phyloP scores from a whole-genome alignment of 2,888 invertebrate genomes.

The Alviniconcha strummeri region DNA sequence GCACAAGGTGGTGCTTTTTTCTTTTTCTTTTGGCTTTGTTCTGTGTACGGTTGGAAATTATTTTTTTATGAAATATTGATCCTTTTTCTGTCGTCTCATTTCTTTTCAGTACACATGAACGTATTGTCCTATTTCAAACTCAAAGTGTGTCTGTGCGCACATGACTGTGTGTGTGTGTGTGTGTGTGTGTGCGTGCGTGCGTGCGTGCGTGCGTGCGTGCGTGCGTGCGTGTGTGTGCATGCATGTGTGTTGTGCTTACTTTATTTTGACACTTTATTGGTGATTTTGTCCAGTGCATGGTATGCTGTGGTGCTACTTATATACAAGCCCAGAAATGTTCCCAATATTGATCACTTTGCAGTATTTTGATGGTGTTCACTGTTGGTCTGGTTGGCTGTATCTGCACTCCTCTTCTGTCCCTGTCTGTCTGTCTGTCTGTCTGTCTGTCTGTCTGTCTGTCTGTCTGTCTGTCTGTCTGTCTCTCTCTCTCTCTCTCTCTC shows the following conservation, averaged over 20 bases:
- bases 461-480: background rate
- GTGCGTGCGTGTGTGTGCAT: background rate
- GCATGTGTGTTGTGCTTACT: background rate
- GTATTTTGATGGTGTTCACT: too few species aligned
- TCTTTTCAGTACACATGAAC: background rate
- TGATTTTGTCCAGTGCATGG: too few species aligned
- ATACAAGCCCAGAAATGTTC: too few species aligned
- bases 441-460: background rate
- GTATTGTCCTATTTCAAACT: slow-evolving; percentile 12
- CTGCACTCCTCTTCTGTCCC: too few species aligned
- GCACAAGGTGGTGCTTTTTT: too few species aligned
- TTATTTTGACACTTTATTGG: background rate
- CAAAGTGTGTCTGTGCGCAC: too few species aligned
- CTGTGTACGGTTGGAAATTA: too few species aligned
- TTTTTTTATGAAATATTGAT: background rate
- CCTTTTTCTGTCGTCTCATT: slow-evolving; percentile 9
- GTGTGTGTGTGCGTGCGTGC: background rate
- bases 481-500: background rate
- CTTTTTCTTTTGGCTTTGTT: too few species aligned
- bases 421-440: too few species aligned
- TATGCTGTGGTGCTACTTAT: too few species aligned
- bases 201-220: background rate
- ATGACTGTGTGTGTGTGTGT: background rate
- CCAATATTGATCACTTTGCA: too few species aligned
- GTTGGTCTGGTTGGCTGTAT: too few species aligned